Evolutionary conservation across 1,140 invertebrate species (phyloP), one percentile per base, ranked within the genome.

Genomic region (Phymastichus coffea): DNA sequence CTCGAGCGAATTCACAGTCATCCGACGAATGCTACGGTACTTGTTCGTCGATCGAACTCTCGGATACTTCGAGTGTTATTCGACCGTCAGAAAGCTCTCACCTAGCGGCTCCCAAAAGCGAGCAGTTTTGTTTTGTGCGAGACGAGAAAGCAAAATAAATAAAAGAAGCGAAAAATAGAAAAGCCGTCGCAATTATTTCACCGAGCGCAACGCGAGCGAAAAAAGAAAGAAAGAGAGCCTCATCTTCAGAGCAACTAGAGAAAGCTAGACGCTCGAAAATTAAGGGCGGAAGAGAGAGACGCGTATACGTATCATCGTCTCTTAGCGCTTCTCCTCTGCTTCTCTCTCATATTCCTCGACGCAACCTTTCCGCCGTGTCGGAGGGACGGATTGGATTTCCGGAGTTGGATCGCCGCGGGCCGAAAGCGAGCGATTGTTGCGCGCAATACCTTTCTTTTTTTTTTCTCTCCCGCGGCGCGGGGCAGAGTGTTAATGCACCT

Each of bases 351-450:
- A 22, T 12, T 33, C 6, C 28, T 33, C 28, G 6, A 7, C 28
- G 6, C 28, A 7, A 6, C 12, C 28, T 33, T 12, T 33, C 12
- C 12, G 28, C 12, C 28, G 28, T 12, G 28, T 12, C 28, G 6
- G 12, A 33, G 17, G 47, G 15, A 15, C 30, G 47, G 19, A 51
- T 51, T 51, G 47, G 47, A 51, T 51, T 51, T 51, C 47, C 47
- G 28, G 17, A 9, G 17, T 17, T 33, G 14, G 10, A 12, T 35
- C 3, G 10, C 17, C 10, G 47, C 47, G 7, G 8, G 30, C 9
- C 14, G 44, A 28, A 23, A 47, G 28, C 44, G 44, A 47, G 44
- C 47, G 30, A 49, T 49, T 49, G 47, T 49, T 37, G 47, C 47
- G n/a, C n/a, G 47, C 47, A 19, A 35, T 33, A 48, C 25, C 30